Base-by-base conservation (phyloP, 2,888 invertebrate genomes). In the Campoletis raptor region DNA sequence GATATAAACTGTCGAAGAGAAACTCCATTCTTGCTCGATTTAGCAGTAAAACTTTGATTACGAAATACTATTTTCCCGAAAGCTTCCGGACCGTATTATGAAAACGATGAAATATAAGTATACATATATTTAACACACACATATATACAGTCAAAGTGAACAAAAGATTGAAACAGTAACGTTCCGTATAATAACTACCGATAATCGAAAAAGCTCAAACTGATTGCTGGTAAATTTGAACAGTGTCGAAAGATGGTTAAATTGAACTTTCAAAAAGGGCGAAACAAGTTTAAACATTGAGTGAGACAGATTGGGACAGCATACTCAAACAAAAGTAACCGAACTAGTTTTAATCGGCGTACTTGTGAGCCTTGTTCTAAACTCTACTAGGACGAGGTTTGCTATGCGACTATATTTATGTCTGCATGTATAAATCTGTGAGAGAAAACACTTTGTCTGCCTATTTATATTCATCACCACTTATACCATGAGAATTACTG, bases 291-390 rank as follows among this genome's bases (percentile, higher is more conserved):
- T 40, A 42, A 69, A 66, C 45, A 40, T 52, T 45, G 70, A 57
- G 36, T 37, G 64, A 24, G 69, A 61, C 12, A 57, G 37, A 70
- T 36, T 15, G 67, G 15, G 57, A 77, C 67, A 42, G 76, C 36
- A 70, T 81, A 87, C 42, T 86, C 85, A 88, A 89, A 89, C 86
- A 83, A 70, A 88, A 86, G 67, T 81, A 72, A 21, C 66, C 24
- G 24, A 57, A 81, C 80, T 80, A 81, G 78, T 86, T 86, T 83
- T 48, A 77, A 81, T 76, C 66, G 83, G 15, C 40, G 79, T 66
- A 66, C 80, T 67, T 69, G n/a, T 61, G 52, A 15, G 61, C 30
- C 30, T 24, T 48, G 15, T n/a, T 30, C 15, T 61, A 61, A 48
- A 66, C 54, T 80, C 52, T 40, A 73, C 37, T 61, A 54, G 37